A percentile compares a stretch with the other conserved stretches of the same genome.
These are phyloP conservation scores for Meganola albula DNA, from an alignment of 2,888 invertebrate species.

Conservation along the genomic window DNA sequence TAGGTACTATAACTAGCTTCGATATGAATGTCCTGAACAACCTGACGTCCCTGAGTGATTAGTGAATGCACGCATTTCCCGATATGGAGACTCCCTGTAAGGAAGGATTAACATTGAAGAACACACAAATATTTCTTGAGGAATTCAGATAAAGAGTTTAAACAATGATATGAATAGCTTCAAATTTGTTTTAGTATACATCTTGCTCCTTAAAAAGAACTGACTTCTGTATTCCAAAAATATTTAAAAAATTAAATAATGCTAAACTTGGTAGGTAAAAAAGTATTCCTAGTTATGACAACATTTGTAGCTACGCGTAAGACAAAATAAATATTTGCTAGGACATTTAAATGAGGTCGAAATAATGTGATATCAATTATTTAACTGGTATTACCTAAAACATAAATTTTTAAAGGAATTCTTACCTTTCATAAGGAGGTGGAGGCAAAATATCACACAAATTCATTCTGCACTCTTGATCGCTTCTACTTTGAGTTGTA, in stretches of 20 bases:
- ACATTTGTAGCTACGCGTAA: too few relatives aligned
- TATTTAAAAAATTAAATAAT: too few relatives aligned
- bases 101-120: too few relatives aligned
- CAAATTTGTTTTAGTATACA: too few relatives aligned
- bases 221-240: too few relatives aligned
- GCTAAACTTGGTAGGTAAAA: too few relatives aligned
- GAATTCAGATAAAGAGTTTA: too few relatives aligned
- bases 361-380: neutral
- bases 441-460: constrained; percentile 67
- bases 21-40: constrained; percentile 66
- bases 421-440: constrained; percentile 71
- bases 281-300: too few relatives aligned
- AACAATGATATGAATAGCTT: too few relatives aligned
- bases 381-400: too few relatives aligned
- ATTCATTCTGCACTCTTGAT: constrained; percentile 69
- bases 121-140: neutral
- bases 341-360: neutral
- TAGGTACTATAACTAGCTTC: constrained; percentile 66
- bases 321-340: too few relatives aligned
- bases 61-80: constrained; percentile 61
- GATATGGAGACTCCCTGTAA: constrained; percentile 64
- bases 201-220: too few relatives aligned
- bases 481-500: constrained; percentile 52
- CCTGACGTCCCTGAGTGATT: constrained; percentile 68
- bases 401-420: neutral